Percentiles rank a stretch among this genome's conserved stretches.
Evolutionary conservation across 2,797 vertebrate genomes (phyloP).

Genomic region (Danionella dracula): DNA sequence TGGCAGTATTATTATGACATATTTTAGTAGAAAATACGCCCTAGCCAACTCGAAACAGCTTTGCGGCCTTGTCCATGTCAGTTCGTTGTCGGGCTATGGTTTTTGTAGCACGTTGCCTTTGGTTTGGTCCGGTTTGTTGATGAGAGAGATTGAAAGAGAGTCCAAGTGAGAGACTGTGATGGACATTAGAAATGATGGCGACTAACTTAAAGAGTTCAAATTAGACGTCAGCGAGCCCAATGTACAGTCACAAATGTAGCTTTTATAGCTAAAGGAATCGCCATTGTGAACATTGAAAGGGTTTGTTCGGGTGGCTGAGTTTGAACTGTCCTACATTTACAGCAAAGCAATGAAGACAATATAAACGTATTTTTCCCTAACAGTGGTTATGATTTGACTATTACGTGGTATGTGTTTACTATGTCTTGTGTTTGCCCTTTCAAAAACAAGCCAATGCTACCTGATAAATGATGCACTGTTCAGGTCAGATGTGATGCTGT

Average conservation of each 20-base stretch:
- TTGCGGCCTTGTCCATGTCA: slow-evolving; percentile 73
- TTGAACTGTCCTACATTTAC: slow-evolving; percentile 7
- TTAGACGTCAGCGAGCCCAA: neutral
- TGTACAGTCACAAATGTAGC: neutral
- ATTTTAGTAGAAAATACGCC: slow-evolving; percentile 59
- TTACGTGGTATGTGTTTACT: no score
- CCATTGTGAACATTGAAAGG: slow-evolving; percentile 26
- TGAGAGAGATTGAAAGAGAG: slow-evolving; percentile 61
- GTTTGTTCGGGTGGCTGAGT: slow-evolving; percentile 10
- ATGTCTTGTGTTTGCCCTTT: slow-evolving; percentile 1
- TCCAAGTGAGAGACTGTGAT: slow-evolving; percentile 56
- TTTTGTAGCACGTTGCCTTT: slow-evolving; percentile 80
- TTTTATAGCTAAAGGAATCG: slow-evolving; percentile 13
- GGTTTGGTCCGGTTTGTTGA: slow-evolving; percentile 81
- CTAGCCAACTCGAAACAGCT: slow-evolving; percentile 63
- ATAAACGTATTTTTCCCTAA: no score
- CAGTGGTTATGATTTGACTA: no score
- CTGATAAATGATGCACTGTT: neutral
- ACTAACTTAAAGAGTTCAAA: neutral
- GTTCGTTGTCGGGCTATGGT: slow-evolving; percentile 70
- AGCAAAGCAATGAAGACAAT: neutral
- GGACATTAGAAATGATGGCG: slow-evolving; percentile 53
- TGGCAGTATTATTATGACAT: slow-evolving; percentile 56
- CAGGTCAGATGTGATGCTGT: neutral
- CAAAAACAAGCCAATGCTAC: neutral